phyloP scores from a whole-genome alignment of 2,888 invertebrate species.

The Myopa testacea region DNA sequence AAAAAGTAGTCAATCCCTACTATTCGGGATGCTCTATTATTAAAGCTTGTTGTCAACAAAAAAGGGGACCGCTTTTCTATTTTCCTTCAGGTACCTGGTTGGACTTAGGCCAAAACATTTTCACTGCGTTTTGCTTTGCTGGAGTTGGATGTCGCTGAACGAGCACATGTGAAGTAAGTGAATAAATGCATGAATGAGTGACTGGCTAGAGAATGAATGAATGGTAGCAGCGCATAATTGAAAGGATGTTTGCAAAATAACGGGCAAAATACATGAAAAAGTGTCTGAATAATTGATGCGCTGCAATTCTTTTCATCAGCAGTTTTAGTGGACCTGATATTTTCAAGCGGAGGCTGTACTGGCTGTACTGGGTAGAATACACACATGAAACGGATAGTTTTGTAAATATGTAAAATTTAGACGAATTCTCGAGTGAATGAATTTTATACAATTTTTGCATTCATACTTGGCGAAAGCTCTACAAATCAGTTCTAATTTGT shows the following conservation, averaged over 20 bases:
- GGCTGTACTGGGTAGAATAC: no score
- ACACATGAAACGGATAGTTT: neutral
- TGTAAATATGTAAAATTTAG: no score
- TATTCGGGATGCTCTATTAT: no score
- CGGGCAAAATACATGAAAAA: neutral
- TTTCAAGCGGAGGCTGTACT: neutral
- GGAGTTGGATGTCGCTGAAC: constrained; percentile 13
- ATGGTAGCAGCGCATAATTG: constrained; percentile 6
- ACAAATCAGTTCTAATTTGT: no score
- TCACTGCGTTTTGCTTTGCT: neutral
- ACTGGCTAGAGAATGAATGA: neutral
- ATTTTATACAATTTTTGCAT: no score
- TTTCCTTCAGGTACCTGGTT: constrained; percentile 33
- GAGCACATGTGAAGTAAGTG: constrained; percentile 27
- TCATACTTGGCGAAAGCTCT: no score
- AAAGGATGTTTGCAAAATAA: constrained; percentile 7
- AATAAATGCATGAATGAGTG: constrained; percentile 19
- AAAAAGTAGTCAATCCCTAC: neutral
- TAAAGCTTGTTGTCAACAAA: neutral
- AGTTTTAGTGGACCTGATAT: no score
- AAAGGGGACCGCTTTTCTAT: neutral
- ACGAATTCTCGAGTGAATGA: no score
- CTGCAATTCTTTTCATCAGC: neutral
- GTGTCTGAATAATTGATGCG: neutral
- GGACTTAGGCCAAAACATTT: constrained; percentile 26